phyloP scores from a whole-genome alignment of 2,113 vertebrate species.

The Diphyllodes magnificus region DNA sequence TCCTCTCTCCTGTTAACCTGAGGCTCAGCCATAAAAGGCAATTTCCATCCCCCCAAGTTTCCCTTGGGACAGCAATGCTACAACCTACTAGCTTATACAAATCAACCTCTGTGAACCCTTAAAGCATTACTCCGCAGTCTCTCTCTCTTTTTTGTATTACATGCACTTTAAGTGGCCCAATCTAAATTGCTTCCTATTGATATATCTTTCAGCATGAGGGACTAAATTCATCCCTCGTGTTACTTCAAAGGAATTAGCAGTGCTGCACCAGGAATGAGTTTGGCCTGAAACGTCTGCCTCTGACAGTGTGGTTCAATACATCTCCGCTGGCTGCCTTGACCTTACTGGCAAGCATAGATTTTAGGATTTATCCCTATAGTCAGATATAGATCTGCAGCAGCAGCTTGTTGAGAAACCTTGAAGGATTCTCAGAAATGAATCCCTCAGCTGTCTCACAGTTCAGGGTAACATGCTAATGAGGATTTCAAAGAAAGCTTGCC shows the following conservation, averaged over 20 bases:
- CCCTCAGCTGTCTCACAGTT: background rate
- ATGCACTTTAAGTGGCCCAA: conserved; percentile 56
- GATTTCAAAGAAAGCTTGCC: conserved; percentile 38
- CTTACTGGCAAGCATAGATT: conserved; percentile 66
- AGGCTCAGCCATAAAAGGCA: background rate
- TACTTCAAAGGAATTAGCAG: conserved; percentile 54
- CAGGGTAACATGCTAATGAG: conserved; percentile 21
- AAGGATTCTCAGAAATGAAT: conserved; percentile 62
- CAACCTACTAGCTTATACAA: background rate
- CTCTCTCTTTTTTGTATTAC: conserved; percentile 41
- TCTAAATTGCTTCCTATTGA: conserved; percentile 71
- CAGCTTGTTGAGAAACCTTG: conserved; percentile 46
- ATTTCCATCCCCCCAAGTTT: conserved; percentile 7
- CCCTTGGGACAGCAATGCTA: background rate
- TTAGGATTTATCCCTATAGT: conserved; percentile 65
- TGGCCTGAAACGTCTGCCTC: conserved; percentile 37
- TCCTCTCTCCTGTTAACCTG: background rate
- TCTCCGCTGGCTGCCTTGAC: conserved; percentile 57
- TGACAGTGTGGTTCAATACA: conserved; percentile 62
- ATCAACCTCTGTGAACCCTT: conserved; percentile 34
- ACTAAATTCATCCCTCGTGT: conserved; percentile 54
- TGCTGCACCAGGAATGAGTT: conserved; percentile 25
- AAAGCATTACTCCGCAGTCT: background rate
- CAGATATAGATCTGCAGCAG: conserved; percentile 63
- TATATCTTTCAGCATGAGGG: conserved; percentile 56